Base-by-base conservation (phyloP, 1,140 invertebrate genomes). In the Macrobrachium rosenbergii region DNA sequence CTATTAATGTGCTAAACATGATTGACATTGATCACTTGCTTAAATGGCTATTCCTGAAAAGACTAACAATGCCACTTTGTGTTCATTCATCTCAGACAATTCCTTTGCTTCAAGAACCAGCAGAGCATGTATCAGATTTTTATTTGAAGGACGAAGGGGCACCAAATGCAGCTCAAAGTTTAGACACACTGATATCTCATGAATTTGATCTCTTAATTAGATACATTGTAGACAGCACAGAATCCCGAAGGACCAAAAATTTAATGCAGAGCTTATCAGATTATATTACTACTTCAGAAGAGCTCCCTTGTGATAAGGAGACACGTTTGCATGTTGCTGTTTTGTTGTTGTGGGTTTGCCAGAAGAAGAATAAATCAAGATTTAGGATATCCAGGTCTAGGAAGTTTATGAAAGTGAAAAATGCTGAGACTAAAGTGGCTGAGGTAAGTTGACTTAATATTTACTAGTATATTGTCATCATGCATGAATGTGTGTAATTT, bases 41-140 rank as follows among this genome's bases (percentile, higher is more conserved):
- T 60, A 12, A 63, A 37, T 87, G 85, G 85, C 59, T 87, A 3
- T 62, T 87, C 21, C 45, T 63, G 59, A 82, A 82, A 60, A 81
- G 85, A 76, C 64, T 43, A n/a, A 21, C 78, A 16, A 52, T 87
- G 12, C 79, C 78, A n/a, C 37, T 80, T 28, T 76, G 52, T 19
- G 43, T 73, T 60, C 2, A 81, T 6, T 63, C 79, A 43, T 69
- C 73, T 19, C 59, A 87, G 45, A 43, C 81, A 59, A 59, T 28
- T 17, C 69, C 69, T 5, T 21, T 23, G 14, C 5, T 28, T 23
- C 19, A 14, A 23, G 23, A 43, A 23, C 23, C 19, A 28, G 2
- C 21, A 8, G n/a, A 72, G n/a, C 14, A 23, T 12, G 69, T 8
- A 28, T 28, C 23, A 28, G 7, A 23, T 72, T 28, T 43, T 6